Evolutionary conservation across 2,888 invertebrate species (phyloP), one percentile per base, ranked within the genome.

Genomic region (Tillus elongatus): DNA sequence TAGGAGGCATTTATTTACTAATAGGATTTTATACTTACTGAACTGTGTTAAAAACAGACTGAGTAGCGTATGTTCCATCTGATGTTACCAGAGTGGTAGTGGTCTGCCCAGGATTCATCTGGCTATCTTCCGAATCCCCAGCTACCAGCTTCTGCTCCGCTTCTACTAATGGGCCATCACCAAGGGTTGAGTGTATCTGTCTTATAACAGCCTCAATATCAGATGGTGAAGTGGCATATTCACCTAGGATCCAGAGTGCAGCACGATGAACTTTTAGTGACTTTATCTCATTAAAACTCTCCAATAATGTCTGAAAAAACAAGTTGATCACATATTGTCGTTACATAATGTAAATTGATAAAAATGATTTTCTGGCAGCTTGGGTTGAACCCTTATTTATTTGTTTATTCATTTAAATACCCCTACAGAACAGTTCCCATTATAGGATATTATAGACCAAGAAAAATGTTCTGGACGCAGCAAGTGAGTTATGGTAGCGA

Each of bases 61-160:
- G 97, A 2, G 95, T 86, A 14, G 97, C 98, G 66, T 99, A 99
- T 0, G 97, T 96, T 12, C 98, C 98, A 71, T 99, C 98, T 19
- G 97, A 96, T 30, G 98, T 98, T 28, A 98, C 95, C 41, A 90
- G 68, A 52, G 81, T 83, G 16, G 80, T 73, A 3, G 45, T 39
- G 12, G 55, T 51, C 11, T 47, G 43, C 16, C 37, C 37, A 4
- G 43, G 36, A 13, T 43, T 56, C 37, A 58, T 61, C 2, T 63
- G 61, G 41, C 64, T 68, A 35, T 77, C 77, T 12, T 74, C 71
- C 3, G 72, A 61, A 32, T 82, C 82, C 3, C 86, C 88, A n/a
- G 82, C 72, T 36, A 82, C 76, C 48, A 82, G 75, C 48, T 77
- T 78, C 46, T 78, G 74, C 58, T 80, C 79, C 1, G 74, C 71